Conservation (phyloP, 30 jellyfish, hydroid and myxozoan genomes). For the Mastigias papua region DNA sequence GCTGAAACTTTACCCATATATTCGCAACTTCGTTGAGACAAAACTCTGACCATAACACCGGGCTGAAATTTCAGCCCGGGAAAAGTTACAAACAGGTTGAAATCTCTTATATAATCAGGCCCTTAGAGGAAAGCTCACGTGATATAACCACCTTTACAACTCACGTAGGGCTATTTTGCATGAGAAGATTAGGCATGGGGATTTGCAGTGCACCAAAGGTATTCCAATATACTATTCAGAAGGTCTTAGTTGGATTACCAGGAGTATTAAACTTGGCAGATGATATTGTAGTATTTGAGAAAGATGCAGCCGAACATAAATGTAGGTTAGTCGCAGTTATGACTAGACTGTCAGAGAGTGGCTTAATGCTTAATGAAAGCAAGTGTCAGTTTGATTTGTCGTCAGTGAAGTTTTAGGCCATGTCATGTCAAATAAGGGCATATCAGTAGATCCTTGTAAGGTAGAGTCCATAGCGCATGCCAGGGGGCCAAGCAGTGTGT, state of each 20-base stretch:
- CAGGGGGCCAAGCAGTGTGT: conserved; percentile 18
- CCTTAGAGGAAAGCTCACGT: background rate
- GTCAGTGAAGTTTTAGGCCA: conserved; percentile 3
- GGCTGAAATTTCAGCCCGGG: too few species aligned
- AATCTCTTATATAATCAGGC: too few species aligned
- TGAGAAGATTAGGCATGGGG: conserved; percentile 21
- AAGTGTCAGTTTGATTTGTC: background rate
- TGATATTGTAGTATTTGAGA: conserved; percentile 50
- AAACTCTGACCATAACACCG: too few species aligned
- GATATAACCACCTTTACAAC: conserved; percentile 35
- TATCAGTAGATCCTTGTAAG: conserved; percentile 5
- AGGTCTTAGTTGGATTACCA: background rate
- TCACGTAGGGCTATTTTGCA: conserved; percentile 9
- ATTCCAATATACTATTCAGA: conserved; percentile 22
- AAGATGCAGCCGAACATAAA: conserved; percentile 21
- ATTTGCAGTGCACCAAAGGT: conserved; percentile 34
- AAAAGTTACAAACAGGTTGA: too few species aligned
- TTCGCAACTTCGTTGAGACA: too few species aligned
- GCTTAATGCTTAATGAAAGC: background rate
- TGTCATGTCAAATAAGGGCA: conserved; percentile 22
- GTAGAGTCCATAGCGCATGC: background rate
- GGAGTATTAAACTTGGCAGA: conserved; percentile 27
- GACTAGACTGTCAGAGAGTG: background rate
- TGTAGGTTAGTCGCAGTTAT: background rate
- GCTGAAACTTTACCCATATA: too few species aligned